Percentiles rank a stretch among this genome's conserved stretches.
Conservation (phyloP, 2,888 invertebrate genomes). For the Polyommatus iphigenia region DNA sequence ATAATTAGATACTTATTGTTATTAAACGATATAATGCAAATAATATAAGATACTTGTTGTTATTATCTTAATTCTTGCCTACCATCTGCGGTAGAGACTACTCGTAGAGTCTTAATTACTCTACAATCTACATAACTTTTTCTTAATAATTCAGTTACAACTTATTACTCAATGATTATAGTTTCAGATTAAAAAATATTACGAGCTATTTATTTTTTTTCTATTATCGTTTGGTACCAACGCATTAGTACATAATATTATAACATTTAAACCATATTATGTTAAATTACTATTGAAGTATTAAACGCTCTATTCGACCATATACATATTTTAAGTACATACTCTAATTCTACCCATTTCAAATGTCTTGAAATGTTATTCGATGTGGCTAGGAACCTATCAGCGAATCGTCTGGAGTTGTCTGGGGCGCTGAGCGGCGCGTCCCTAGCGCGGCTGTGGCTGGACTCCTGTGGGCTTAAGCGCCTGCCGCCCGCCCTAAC, state of each 20-base stretch:
- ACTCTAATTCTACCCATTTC: neutral
- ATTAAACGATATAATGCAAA: too few species aligned
- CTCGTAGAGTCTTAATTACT: neutral
- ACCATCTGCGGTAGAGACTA: neutral
- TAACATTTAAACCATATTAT: too few species aligned
- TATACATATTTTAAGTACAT: neutral
- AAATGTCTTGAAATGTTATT: neutral
- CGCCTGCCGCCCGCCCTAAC: slow-evolving; percentile 79
- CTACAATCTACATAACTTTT: neutral
- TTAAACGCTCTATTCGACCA: neutral
- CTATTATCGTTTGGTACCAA: too few species aligned
- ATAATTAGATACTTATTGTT: too few species aligned
- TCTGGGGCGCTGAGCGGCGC: slow-evolving; percentile 83
- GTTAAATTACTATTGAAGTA: too few species aligned
- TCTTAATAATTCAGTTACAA: neutral
- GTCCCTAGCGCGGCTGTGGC: slow-evolving; percentile 82
- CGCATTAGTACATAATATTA: too few species aligned
- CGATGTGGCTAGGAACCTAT: slow-evolving; percentile 82
- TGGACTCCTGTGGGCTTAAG: slow-evolving; percentile 81
- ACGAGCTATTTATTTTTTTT: too few species aligned
- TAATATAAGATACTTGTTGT: too few species aligned
- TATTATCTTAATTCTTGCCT: neutral
- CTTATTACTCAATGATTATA: too few species aligned
- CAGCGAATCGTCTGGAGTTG: slow-evolving; percentile 87
- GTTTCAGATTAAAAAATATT: too few species aligned